Conservation (phyloP, 1,140 invertebrate genomes). For the Halesus radiatus region DNA sequence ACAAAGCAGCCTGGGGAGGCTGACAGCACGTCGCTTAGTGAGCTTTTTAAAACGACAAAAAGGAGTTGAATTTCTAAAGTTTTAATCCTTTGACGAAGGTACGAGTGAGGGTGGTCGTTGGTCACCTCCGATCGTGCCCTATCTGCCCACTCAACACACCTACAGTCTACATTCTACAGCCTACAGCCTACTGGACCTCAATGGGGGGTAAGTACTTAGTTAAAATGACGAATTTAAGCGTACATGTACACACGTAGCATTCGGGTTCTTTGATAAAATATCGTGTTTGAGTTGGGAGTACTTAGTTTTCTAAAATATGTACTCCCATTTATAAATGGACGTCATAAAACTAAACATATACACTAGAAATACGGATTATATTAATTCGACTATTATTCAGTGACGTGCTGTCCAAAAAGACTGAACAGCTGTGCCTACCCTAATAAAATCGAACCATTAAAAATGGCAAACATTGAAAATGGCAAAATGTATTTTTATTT, state of each 20-base stretch:
- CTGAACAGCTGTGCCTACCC: too few species aligned
- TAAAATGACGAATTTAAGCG: too few species aligned
- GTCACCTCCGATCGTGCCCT: slow-evolving; percentile 18
- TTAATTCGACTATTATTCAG: too few species aligned
- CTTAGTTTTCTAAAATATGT: not conserved
- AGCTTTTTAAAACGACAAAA: slow-evolving; percentile 6
- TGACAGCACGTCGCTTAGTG: slow-evolving; percentile 8
- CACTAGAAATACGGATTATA: too few species aligned
- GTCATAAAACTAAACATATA: not conserved
- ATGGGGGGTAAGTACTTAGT: not conserved
- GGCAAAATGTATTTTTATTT: too few species aligned
- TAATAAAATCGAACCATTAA: too few species aligned
- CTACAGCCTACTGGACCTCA: not conserved
- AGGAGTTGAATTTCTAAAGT: slow-evolving; percentile 26
- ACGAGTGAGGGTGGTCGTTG: not conserved
- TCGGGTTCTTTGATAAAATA: too few species aligned
- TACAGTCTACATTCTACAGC: too few species aligned
- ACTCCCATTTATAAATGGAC: not conserved
- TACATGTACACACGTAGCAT: too few species aligned
- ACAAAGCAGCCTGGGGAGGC: not conserved
- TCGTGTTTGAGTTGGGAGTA: not conserved
- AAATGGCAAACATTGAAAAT: too few species aligned
- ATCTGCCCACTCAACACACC: not conserved
- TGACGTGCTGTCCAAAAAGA: too few species aligned
- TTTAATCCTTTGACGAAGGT: slow-evolving; percentile 38